phyloP scores from a whole-genome alignment of 2,797 vertebrate genomes.

The Coendou prehensilis region DNA sequence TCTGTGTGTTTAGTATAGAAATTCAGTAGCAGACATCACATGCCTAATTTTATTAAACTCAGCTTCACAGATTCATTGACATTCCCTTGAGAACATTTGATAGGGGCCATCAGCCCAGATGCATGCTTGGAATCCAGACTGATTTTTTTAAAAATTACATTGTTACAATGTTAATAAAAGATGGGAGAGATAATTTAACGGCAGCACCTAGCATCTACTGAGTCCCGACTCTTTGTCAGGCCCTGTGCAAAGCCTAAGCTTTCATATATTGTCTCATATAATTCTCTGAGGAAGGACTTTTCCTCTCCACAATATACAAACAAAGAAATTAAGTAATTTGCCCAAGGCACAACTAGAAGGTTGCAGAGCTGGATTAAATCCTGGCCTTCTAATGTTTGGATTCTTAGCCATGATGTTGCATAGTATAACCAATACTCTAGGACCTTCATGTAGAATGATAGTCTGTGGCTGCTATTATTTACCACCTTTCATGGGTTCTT shows the following conservation, averaged over 20 bases:
- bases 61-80: constrained; percentile 41
- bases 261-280: background rate
- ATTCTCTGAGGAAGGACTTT: background rate
- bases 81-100: constrained; percentile 59
- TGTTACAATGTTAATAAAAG: constrained; percentile 34
- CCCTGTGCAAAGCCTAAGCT: background rate
- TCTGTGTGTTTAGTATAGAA: constrained; percentile 30
- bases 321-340: constrained; percentile 49
- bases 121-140: constrained; percentile 23
- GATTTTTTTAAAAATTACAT: background rate
- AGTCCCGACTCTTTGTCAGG: constrained; percentile 5
- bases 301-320: background rate
- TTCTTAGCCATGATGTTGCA: background rate
- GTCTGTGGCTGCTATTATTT: background rate
- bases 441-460: background rate
- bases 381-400: background rate
- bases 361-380: background rate
- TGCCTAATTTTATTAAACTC: constrained; percentile 54
- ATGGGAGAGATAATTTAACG: background rate
- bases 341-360: background rate
- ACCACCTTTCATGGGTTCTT: background rate
- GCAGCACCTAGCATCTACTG: background rate
- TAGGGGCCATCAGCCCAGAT: constrained; percentile 34
- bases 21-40: constrained; percentile 23
- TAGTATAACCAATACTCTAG: background rate